Percentiles rank a stretch among this genome's conserved stretches.
Conservation (phyloP, 2,113 vertebrate species). For the Cynoglossus semilaevis region DNA sequence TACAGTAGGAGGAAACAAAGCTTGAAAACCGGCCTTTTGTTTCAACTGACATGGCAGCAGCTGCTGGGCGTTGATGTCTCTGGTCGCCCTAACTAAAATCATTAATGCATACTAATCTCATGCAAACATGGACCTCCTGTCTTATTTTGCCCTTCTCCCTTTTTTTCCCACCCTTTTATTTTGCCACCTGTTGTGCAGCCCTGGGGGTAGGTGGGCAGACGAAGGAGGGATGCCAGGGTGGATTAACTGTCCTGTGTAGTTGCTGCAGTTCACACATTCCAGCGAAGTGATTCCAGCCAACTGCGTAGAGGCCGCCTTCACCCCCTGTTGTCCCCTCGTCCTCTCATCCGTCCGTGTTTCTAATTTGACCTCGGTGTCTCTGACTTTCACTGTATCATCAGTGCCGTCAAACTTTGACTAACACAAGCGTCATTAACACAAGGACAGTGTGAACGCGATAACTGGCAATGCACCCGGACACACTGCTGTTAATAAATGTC, state of each 20-base stretch:
- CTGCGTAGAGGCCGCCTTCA: constrained; percentile 48
- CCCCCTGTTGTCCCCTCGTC: constrained; percentile 9
- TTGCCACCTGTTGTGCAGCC: constrained; percentile 45
- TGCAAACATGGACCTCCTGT: neutral
- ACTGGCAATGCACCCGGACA: neutral
- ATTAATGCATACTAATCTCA: too few relatives aligned
- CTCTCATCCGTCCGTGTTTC: constrained; percentile 4
- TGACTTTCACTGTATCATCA: neutral
- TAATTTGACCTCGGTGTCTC: neutral
- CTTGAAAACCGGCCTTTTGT: too few relatives aligned
- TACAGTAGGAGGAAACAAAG: too few relatives aligned
- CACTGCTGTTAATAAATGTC: neutral
- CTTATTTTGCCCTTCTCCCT: constrained; percentile 1
- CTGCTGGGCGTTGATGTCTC: too few relatives aligned
- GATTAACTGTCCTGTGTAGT: constrained; percentile 75
- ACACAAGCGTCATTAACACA: neutral
- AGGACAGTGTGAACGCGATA: constrained; percentile 15
- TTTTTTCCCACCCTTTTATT: constrained; percentile 25
- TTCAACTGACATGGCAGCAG: too few relatives aligned
- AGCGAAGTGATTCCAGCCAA: constrained; percentile 33
- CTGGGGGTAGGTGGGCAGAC: constrained; percentile 12
- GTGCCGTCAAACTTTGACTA: neutral
- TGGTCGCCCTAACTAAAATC: too few relatives aligned
- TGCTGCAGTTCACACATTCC: constrained; percentile 77
- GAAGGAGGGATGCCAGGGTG: constrained; percentile 43